Evolutionary conservation across 30 jellyfish, hydroid and myxozoan genomes (phyloP).

Genomic region (Hydractinia symbiolongicarpus): DNA sequence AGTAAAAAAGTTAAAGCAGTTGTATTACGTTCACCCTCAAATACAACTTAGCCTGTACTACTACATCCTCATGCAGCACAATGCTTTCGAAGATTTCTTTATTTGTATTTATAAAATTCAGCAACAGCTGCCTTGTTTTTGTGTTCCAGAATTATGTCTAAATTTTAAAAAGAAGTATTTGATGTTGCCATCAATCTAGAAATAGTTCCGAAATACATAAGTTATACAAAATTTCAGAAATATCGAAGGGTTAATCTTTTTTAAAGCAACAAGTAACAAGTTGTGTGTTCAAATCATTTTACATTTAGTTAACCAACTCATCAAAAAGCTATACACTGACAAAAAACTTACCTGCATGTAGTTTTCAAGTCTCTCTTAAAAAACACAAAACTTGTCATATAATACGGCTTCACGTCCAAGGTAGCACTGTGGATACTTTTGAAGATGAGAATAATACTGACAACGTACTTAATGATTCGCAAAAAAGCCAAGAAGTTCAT

Average conservation of each 20-base stretch:
- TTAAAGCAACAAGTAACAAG: slow-evolving; percentile 21
- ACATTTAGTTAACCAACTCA: slow-evolving; percentile 29
- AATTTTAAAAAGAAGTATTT: too few relatives aligned
- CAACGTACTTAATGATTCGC: background rate
- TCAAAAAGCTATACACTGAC: background rate
- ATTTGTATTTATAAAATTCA: too few relatives aligned
- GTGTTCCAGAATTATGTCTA: too few relatives aligned
- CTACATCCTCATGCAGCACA: too few relatives aligned
- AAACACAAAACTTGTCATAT: background rate
- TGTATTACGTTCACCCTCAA: too few relatives aligned
- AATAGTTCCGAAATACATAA: too few relatives aligned
- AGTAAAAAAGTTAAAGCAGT: too few relatives aligned
- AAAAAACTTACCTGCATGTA: background rate
- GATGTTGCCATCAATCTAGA: too few relatives aligned
- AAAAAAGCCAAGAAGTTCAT: background rate
- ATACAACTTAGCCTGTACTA: too few relatives aligned
- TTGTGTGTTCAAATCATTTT: slow-evolving; percentile 37
- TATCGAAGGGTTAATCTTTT: slow-evolving; percentile 18
- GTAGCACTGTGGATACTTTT: background rate
- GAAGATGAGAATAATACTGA: background rate
- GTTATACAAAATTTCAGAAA: background rate
- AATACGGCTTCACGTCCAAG: background rate
- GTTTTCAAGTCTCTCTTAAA: background rate
- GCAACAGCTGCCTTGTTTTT: too few relatives aligned
- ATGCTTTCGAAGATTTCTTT: too few relatives aligned